Conservation (phyloP, 2,113 vertebrate genomes). For the Rana temporaria region DNA sequence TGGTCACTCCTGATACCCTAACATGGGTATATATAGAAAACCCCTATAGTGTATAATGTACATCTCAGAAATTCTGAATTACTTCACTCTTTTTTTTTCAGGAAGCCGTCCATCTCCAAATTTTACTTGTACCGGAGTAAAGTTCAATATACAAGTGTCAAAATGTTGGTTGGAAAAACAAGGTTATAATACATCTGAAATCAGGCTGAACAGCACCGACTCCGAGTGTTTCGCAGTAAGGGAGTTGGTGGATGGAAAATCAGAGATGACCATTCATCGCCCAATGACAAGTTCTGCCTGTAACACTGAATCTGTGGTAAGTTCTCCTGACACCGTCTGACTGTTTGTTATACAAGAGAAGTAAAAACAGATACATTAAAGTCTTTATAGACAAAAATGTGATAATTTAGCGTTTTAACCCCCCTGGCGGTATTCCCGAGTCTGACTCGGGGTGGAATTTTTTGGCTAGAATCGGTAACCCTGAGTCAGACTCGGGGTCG, state of each 20-base stretch:
- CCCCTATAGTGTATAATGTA: too few relatives aligned
- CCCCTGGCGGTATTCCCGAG: too few relatives aligned
- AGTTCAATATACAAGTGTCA: background rate
- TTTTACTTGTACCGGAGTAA: background rate
- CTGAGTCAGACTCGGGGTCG: too few relatives aligned
- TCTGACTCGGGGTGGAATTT: too few relatives aligned
- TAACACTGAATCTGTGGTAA: background rate
- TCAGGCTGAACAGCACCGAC: background rate
- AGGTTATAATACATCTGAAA: background rate
- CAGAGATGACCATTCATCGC: background rate
- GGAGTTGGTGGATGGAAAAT: background rate
- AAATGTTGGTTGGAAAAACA: conserved; percentile 16
- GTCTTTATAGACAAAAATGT: too few relatives aligned
- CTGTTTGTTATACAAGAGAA: too few relatives aligned
- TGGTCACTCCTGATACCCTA: too few relatives aligned
- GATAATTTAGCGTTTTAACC: too few relatives aligned
- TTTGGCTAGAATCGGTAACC: too few relatives aligned
- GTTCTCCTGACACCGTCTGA: background rate
- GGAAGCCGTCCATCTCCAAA: background rate
- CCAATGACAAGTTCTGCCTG: background rate
- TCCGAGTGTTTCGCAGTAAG: background rate
- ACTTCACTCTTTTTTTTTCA: background rate
- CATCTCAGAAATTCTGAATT: background rate
- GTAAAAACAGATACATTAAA: too few relatives aligned
- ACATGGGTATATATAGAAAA: too few relatives aligned